These are phyloP conservation scores for Drosophila auraria DNA, from an alignment of 1,140 invertebrate genomes.

Conservation along the genomic window DNA sequence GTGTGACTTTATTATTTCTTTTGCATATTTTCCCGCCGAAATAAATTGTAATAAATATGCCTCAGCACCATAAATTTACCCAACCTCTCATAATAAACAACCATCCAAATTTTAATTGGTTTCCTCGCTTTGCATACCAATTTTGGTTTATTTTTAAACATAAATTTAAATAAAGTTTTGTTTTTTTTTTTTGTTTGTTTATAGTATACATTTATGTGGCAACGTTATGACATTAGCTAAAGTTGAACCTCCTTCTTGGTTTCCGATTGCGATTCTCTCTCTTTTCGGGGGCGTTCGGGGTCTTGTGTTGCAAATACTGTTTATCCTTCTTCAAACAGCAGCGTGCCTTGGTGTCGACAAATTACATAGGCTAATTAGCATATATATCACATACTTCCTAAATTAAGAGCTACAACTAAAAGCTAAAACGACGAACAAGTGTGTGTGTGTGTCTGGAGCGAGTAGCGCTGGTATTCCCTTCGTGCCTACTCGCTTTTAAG, in stretches of 20 bases:
- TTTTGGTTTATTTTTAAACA: constrained; percentile 59
- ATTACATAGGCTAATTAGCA: constrained; percentile 53
- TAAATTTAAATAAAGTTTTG: constrained; percentile 52
- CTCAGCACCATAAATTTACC: neutral
- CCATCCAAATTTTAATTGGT: constrained; percentile 39
- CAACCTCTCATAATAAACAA: constrained; percentile 6
- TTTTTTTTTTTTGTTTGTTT: constrained; percentile 4
- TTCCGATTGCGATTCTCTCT: neutral
- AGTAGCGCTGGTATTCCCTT: constrained; percentile 1
- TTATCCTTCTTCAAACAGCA: constrained; percentile 29
- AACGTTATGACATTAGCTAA: constrained; percentile 61
- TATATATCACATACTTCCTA: constrained; percentile 55
- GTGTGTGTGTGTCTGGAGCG: constrained; percentile 25
- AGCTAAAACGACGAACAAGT: constrained; percentile 33
- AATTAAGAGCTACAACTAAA: constrained; percentile 47
- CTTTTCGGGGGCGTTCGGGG: constrained; percentile 15
- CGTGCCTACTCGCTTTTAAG: constrained; percentile 26
- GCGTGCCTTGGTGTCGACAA: constrained; percentile 40
- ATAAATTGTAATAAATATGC: constrained; percentile 3
- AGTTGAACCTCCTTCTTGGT: constrained; percentile 22
- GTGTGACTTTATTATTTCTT: no score
- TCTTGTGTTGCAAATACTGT: constrained; percentile 51
- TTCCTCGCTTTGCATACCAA: constrained; percentile 53
- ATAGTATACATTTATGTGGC: constrained; percentile 65
- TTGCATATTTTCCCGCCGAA: neutral